A percentile compares a stretch with the other conserved stretches of the same genome.
These are phyloP conservation scores for Cylloceria caligata DNA, from an alignment of 2,888 invertebrate genomes.

Conservation along the genomic window DNA sequence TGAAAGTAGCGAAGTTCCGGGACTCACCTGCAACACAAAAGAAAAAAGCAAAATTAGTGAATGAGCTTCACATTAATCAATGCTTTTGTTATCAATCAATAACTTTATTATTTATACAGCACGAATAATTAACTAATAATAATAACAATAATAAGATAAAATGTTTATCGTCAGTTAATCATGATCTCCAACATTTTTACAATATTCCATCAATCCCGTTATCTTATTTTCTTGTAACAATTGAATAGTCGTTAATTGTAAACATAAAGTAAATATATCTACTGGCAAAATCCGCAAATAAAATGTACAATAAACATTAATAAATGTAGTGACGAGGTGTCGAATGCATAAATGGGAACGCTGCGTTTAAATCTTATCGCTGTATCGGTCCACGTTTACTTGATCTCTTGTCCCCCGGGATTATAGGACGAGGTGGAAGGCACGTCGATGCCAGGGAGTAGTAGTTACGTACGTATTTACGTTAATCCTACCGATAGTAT, in stretches of 20 bases:
- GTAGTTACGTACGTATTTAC: conserved; percentile 49
- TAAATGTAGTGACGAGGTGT: conserved; percentile 1
- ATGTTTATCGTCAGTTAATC: neutral
- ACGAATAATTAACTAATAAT: neutral
- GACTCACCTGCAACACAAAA: conserved; percentile 40
- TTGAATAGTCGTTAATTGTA: neutral
- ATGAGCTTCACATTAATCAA: neutral
- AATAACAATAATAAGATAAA: neutral
- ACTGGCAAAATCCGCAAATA: neutral
- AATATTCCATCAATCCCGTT: conserved; percentile 5
- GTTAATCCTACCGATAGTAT: conserved; percentile 57
- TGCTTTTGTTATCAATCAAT: neutral
- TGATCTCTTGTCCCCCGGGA: conserved; percentile 18
- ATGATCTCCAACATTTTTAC: neutral
- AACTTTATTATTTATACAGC: neutral
- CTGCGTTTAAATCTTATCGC: conserved; percentile 14
- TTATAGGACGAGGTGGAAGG: conserved; percentile 22
- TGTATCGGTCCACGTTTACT: conserved; percentile 11
- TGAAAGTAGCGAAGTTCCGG: neutral
- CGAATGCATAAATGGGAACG: conserved; percentile 9
- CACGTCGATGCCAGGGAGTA: conserved; percentile 7
- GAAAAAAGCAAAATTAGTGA: neutral
- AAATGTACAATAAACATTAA: neutral
- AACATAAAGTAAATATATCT: neutral
- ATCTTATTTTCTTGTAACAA: neutral